Evolutionary conservation across 2,797 vertebrate genomes (phyloP).

Genomic region (Rhabdomys pumilio): DNA sequence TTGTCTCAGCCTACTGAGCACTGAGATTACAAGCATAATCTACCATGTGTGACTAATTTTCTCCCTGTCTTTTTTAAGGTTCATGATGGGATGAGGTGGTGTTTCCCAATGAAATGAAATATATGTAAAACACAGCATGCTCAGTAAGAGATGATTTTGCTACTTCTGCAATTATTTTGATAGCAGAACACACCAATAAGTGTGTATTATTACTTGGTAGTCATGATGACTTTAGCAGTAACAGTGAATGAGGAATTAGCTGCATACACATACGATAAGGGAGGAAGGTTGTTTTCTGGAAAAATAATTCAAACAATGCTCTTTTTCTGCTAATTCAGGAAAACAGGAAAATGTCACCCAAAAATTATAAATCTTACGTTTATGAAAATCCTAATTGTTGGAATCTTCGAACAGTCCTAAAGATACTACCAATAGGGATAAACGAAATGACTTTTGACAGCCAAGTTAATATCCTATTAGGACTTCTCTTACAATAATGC

Average conservation of each 20-base stretch:
- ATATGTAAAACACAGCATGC: neutral
- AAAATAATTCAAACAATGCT: neutral
- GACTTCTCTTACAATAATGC: slow-evolving; percentile 5
- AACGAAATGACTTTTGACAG: slow-evolving; percentile 24
- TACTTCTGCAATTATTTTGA: slow-evolving; percentile 33
- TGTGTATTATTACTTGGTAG: neutral
- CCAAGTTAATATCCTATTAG: slow-evolving; percentile 38
- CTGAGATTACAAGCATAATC: neutral
- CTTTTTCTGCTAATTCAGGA: slow-evolving; percentile 4
- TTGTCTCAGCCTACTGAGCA: neutral
- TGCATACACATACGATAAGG: neutral
- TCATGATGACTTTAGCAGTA: neutral
- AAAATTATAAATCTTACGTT: slow-evolving; percentile 15
- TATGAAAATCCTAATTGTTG: slow-evolving; percentile 57
- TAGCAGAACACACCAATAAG: slow-evolving; percentile 1
- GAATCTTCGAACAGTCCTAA: slow-evolving; percentile 29
- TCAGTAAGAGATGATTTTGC: neutral
- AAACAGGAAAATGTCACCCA: slow-evolving; percentile 25
- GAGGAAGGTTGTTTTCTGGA: neutral
- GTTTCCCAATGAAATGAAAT: neutral
- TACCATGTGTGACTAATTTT: neutral
- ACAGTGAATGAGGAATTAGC: slow-evolving; percentile 1
- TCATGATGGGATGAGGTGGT: neutral
- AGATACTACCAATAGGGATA: slow-evolving; percentile 22
- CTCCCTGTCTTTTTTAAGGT: neutral